phyloP scores from a whole-genome alignment of 2,797 vertebrate genomes.

The Hoplostethus mediterraneus region DNA sequence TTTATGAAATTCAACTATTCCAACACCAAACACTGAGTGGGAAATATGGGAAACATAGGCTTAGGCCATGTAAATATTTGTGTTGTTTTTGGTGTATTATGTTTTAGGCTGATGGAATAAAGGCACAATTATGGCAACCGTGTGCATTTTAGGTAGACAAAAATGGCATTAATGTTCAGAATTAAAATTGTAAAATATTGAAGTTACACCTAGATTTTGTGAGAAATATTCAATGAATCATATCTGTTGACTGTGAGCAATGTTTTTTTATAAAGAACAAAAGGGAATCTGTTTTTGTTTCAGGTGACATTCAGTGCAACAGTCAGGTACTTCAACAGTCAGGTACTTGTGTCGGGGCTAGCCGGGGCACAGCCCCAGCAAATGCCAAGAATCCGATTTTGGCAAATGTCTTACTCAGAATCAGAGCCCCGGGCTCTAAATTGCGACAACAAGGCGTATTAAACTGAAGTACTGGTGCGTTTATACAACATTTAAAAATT shows the following conservation, averaged over 20 bases:
- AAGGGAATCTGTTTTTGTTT: too few species aligned
- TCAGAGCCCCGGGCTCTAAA: too few species aligned
- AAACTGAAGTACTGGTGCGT: not conserved
- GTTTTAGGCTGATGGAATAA: conserved; percentile 1
- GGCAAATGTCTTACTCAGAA: too few species aligned
- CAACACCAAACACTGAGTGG: not conserved
- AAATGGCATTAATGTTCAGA: not conserved
- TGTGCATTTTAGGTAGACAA: not conserved
- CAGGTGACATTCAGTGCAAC: too few species aligned
- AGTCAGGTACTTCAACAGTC: not conserved
- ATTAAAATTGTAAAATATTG: not conserved
- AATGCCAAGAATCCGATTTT: too few species aligned
- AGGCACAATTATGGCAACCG: not conserved
- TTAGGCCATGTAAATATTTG: not conserved
- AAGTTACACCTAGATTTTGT: not conserved
- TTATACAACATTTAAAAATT: not conserved
- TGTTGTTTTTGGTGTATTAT: not conserved
- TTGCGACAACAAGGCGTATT: too few species aligned
- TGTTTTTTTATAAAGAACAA: not conserved
- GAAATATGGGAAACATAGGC: not conserved
- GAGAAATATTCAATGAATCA: not conserved
- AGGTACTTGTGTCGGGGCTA: too few species aligned
- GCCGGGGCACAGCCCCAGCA: too few species aligned
- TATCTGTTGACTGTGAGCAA: not conserved
- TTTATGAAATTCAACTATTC: not conserved